phyloP scores from a whole-genome alignment of 1,140 invertebrate genomes.

The Drosophila eugracilis region DNA sequence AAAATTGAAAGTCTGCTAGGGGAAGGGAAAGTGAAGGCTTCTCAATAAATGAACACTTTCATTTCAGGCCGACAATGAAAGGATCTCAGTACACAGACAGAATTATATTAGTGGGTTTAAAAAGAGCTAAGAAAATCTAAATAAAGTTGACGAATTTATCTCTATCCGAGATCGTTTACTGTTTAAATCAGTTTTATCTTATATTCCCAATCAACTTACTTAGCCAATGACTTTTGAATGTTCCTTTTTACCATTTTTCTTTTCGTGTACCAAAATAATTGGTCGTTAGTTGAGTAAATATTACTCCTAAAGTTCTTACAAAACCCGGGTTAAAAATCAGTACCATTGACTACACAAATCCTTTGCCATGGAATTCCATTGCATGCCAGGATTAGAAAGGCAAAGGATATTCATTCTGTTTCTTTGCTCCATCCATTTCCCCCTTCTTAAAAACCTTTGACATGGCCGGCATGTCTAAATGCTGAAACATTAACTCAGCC shows the following conservation, averaged over 20 bases:
- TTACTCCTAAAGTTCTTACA: background rate
- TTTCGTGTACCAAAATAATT: background rate
- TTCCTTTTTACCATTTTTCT: background rate
- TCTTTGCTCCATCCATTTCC: background rate
- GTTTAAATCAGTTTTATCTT: too few relatives aligned
- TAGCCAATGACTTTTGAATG: too few relatives aligned
- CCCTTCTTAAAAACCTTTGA: constrained; percentile 19
- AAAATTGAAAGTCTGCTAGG: constrained; percentile 26
- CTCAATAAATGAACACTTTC: constrained; percentile 42
- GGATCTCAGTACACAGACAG: background rate
- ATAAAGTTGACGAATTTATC: too few relatives aligned
- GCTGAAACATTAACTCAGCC: constrained; percentile 69
- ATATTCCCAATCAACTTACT: too few relatives aligned
- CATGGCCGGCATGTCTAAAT: constrained; percentile 34
- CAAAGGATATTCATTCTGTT: constrained; percentile 32
- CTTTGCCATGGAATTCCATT: constrained; percentile 13
- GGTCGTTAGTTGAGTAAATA: constrained; percentile 4
- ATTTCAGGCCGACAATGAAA: constrained; percentile 11
- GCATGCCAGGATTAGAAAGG: constrained; percentile 1
- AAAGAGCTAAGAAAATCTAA: too few relatives aligned
- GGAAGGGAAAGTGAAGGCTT: background rate
- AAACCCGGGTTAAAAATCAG: constrained; percentile 2
- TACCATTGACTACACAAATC: constrained; percentile 14
- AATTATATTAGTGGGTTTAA: background rate
- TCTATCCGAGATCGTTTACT: too few relatives aligned